phyloP scores from a whole-genome alignment of 2,113 vertebrate genomes.

The Etheostoma spectabile region DNA sequence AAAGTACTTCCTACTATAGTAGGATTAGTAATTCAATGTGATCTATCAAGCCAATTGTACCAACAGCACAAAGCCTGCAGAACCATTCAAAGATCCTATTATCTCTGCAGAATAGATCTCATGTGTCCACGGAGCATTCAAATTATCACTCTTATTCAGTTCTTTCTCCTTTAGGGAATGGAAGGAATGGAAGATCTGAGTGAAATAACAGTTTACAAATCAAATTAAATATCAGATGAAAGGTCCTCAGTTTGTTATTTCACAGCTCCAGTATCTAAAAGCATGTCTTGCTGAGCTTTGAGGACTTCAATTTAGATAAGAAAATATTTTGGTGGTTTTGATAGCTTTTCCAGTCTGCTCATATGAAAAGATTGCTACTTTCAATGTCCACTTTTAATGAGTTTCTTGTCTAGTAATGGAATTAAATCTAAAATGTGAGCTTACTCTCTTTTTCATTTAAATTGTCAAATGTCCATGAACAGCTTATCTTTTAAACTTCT shows the following conservation, averaged over 20 bases:
- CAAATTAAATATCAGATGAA: slow-evolving; percentile 70
- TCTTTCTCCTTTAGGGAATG: slow-evolving; percentile 31
- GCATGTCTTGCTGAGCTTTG: slow-evolving; percentile 50
- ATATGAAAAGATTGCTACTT: slow-evolving; percentile 39
- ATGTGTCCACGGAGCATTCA: slow-evolving; percentile 45
- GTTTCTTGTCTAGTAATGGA: slow-evolving; percentile 47
- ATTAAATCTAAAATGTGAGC: slow-evolving; percentile 26
- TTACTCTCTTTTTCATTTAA: slow-evolving; percentile 1
- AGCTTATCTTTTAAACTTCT: background rate
- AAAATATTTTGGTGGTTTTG: slow-evolving; percentile 58
- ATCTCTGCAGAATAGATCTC: slow-evolving; percentile 39
- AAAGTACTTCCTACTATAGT: background rate
- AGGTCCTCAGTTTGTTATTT: slow-evolving; percentile 56
- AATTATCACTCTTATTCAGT: slow-evolving; percentile 50
- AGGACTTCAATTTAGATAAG: slow-evolving; percentile 71
- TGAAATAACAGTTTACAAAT: slow-evolving; percentile 57
- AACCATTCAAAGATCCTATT: slow-evolving; percentile 37
- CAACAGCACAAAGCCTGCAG: slow-evolving; percentile 26
- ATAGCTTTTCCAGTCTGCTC: slow-evolving; percentile 33
- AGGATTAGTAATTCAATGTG: slow-evolving; percentile 21
- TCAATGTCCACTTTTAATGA: slow-evolving; percentile 58
- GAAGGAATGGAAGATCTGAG: slow-evolving; percentile 56
- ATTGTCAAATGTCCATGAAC: background rate
- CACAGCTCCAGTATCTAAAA: slow-evolving; percentile 51
- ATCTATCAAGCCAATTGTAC: slow-evolving; percentile 34